phyloP scores from a whole-genome alignment of 1,140 invertebrate species.

The Metopolophium dirhodum region DNA sequence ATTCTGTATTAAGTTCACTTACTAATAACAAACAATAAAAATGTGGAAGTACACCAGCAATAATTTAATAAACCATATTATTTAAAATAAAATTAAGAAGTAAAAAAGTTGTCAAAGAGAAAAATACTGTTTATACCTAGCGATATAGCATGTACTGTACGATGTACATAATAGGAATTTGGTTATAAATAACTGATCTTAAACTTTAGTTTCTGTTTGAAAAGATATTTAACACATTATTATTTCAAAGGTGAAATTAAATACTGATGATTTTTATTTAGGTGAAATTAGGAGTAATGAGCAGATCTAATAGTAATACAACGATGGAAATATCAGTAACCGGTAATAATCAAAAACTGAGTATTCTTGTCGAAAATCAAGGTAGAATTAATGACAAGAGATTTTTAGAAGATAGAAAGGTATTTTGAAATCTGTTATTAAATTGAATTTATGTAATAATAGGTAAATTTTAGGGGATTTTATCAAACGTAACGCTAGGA shows the following conservation, averaged over 20 bases:
- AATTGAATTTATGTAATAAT: neutral
- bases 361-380: constrained; percentile 48
- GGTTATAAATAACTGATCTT: too few relatives aligned
- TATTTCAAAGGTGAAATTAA: neutral
- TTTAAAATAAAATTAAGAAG: neutral
- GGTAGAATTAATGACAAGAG: constrained; percentile 68
- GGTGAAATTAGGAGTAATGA: constrained; percentile 18
- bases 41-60: neutral
- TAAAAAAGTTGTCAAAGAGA: neutral
- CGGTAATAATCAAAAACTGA: neutral
- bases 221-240: neutral
- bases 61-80: neutral
- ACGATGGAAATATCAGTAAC: neutral
- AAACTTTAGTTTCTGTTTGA: neutral
- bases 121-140: neutral
- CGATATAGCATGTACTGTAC: neutral
- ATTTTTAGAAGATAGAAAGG: constrained; percentile 75
- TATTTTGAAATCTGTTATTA: neutral
- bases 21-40: neutral
- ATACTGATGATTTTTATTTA: neutral
- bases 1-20: neutral
- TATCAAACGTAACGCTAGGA: constrained; percentile 38
- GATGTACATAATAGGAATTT: neutral
- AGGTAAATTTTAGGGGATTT: constrained; percentile 39
- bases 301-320: neutral